Evolutionary conservation across 2,797 vertebrate genomes (phyloP).

Genomic region (Ceryle rudis): DNA sequence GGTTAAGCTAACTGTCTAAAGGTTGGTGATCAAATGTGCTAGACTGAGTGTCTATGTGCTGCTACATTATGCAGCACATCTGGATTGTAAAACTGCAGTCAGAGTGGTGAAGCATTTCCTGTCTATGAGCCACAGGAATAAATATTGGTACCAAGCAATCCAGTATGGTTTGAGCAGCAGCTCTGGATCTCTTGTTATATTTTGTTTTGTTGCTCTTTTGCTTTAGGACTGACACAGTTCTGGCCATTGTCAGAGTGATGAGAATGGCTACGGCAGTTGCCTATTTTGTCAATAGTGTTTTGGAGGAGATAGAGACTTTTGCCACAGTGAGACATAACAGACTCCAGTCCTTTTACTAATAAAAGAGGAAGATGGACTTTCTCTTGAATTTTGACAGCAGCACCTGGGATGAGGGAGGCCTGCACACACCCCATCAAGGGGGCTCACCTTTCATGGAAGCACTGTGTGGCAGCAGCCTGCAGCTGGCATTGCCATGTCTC

Average conservation of each 20-base stretch:
- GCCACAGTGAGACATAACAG: background rate
- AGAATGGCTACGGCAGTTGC: background rate
- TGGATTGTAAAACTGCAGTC: background rate
- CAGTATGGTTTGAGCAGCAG: background rate
- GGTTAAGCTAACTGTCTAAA: background rate
- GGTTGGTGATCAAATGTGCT: background rate
- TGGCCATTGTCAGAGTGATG: background rate
- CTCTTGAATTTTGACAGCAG: background rate
- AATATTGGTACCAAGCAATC: background rate
- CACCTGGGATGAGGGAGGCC: background rate
- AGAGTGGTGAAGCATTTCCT: background rate
- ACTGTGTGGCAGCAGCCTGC: background rate
- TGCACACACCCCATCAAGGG: background rate
- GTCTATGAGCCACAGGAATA: background rate
- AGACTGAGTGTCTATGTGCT: background rate
- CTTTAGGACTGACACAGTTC: background rate
- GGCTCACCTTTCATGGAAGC: background rate
- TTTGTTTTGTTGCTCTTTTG: background rate
- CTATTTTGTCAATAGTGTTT: background rate
- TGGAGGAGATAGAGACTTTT: background rate
- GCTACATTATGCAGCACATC: background rate
- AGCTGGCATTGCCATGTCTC: background rate
- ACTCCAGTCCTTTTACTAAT: background rate
- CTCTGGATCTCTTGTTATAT: background rate
- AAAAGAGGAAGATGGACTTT: background rate